Evolutionary conservation across 2,888 invertebrate species (phyloP), one percentile per base, ranked within the genome.

Genomic region (Dorcus hopei): DNA sequence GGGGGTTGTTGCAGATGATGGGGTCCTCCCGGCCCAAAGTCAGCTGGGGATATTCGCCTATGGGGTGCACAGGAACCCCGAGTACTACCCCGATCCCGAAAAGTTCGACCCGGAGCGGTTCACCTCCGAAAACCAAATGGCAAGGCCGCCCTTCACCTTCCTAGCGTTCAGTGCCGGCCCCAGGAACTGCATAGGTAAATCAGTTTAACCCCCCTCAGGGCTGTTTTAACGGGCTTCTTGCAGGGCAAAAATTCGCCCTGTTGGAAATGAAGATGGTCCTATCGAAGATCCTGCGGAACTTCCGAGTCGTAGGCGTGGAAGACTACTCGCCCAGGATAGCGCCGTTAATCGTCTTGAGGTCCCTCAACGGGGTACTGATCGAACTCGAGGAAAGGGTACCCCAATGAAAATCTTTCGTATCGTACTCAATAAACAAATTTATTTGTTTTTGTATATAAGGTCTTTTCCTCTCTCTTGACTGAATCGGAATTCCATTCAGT

Each of bases 81-180:
- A 80, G 3, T 68, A 80, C 23, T 85, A 78, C 67, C 80, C 84
- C 0, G 78, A 85, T 59, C 84, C 86, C 0, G 72, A 82, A 52
- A 77, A 74, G 45, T 82, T 73, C 49, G 65, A 68, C 77, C 77
- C 77, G 1, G 76, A 77, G 57, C 68, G 74, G 41, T 77, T 77
- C 66, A 64, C 74, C 16, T 70, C 72, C 5, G 76, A 77, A 59
- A 69, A 62, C 26, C 53, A 65, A 7, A 62, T 65, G 26, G 65
- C 67, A 41, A 67, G 75, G 42, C 73, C 74, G 64, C 74, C 76
- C 9, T 77, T 69, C 54, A 65, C 73, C 6, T 76, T 70, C 55
- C 66, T 74, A 6, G 76, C 77, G 2, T 60, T 60, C 45, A 60
- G 60, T 42, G 77, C 76, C 19, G 77, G 76, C 3, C 73, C 74